phyloP scores from a whole-genome alignment of 2,888 invertebrate species.

The Epinotia ramella region DNA sequence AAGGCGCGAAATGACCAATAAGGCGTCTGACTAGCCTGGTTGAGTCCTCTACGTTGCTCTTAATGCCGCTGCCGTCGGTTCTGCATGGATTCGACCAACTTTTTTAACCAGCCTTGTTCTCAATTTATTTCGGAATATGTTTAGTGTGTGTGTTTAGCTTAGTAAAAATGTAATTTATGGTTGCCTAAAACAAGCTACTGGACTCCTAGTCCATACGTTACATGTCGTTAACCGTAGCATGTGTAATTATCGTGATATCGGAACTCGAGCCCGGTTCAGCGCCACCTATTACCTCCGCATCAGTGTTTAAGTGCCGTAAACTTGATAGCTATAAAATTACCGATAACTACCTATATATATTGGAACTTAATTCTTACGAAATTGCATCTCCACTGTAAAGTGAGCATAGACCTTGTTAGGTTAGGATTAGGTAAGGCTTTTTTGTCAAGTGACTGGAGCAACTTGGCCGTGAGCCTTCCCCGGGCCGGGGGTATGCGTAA shows the following conservation, averaged over 20 bases:
- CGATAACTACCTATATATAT: neutral
- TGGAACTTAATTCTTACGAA: neutral
- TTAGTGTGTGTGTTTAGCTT: too few species aligned
- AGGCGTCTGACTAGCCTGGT: too few species aligned
- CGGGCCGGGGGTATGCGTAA: too few species aligned
- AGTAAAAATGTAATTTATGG: neutral
- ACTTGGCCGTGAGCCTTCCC: neutral
- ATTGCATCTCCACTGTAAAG: too few species aligned
- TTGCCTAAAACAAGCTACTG: too few species aligned
- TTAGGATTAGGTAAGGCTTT: neutral
- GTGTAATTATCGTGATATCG: constrained; percentile 35
- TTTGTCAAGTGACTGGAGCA: neutral
- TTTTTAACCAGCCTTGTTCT: too few species aligned
- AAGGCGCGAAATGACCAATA: neutral
- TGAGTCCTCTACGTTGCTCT: too few species aligned
- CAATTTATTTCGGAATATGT: too few species aligned
- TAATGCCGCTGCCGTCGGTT: too few species aligned
- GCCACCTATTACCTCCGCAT: constrained; percentile 12
- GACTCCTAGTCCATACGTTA: constrained; percentile 4
- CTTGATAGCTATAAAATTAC: constrained; percentile 2
- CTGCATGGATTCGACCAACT: too few species aligned
- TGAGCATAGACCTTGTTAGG: too few species aligned
- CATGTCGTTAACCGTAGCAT: neutral
- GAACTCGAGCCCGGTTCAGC: constrained; percentile 4
- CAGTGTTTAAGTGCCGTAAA: constrained; percentile 29